Conservation (phyloP, 2,888 invertebrate species). For the Agonopterix heracliana region DNA sequence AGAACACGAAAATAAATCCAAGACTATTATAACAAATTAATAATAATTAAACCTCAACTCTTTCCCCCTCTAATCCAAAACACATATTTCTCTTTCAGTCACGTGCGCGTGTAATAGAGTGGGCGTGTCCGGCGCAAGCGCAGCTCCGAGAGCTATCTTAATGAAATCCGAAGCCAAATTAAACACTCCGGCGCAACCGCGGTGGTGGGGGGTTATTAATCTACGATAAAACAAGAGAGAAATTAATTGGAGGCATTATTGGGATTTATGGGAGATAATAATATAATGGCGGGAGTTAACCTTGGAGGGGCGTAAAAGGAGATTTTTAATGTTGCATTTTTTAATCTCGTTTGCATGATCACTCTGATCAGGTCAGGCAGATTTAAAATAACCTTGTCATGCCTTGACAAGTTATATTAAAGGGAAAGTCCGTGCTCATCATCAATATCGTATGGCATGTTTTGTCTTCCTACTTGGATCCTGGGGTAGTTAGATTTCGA, state of each 20-base stretch:
- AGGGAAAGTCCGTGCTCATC: too few relatives aligned
- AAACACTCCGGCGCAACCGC: conserved; percentile 21
- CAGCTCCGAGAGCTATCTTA: conserved; percentile 25
- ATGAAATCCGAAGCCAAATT: conserved; percentile 27
- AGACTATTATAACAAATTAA: neutral
- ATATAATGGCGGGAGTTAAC: too few relatives aligned
- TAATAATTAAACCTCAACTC: neutral
- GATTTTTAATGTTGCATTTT: neutral
- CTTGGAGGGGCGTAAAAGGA: too few relatives aligned
- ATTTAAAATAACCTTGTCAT: too few relatives aligned
- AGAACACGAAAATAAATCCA: too few relatives aligned
- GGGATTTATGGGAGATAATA: conserved; percentile 5
- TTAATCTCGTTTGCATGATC: neutral
- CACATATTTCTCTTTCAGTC: neutral
- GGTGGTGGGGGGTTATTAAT: conserved; percentile 1
- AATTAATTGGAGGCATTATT: conserved; percentile 10
- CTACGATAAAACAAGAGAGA: conserved; percentile 3
- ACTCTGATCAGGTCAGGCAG: too few relatives aligned
- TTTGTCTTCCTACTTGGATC: too few relatives aligned
- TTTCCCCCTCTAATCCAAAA: neutral
- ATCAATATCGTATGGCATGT: too few relatives aligned
- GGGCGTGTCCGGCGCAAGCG: conserved; percentile 16
- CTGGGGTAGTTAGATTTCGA: too few relatives aligned
- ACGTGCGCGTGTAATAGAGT: conserved; percentile 1
- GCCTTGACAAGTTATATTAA: too few relatives aligned